A percentile compares a stretch with the other conserved stretches of the same genome.
These are phyloP conservation scores for Hylaeus anthracinus DNA, from an alignment of 1,140 invertebrate species.

Conservation along the genomic window DNA sequence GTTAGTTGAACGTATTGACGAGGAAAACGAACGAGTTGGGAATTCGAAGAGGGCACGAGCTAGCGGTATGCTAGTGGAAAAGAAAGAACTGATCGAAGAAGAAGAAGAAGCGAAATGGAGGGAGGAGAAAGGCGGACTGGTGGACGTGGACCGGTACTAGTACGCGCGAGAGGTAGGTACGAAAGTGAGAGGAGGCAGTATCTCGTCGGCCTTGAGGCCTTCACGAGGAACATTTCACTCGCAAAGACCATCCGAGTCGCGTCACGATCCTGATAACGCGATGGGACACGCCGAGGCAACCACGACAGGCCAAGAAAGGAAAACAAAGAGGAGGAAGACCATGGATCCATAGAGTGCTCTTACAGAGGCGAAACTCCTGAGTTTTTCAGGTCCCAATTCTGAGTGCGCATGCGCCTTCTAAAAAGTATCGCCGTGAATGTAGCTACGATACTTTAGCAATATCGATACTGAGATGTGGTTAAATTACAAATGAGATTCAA, in stretches of 20 bases:
- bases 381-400: no score
- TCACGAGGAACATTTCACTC: conserved; percentile 69
- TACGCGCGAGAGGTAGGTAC: conserved; percentile 19
- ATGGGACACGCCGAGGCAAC: conserved; percentile 25
- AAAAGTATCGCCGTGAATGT: no score
- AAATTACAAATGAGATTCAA: no score
- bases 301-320: conserved; percentile 27
- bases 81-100: conserved; percentile 13
- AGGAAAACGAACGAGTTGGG: conserved; percentile 8
- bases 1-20: not conserved
- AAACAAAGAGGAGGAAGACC: conserved; percentile 30
- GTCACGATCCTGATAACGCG: conserved; percentile 42
- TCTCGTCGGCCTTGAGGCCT: conserved; percentile 68
- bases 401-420: no score
- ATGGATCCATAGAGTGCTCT: not conserved
- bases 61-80: not conserved
- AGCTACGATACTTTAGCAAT: no score
- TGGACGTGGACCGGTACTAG: conserved; percentile 13
- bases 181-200: conserved; percentile 71
- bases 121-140: conserved; percentile 27
- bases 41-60: conserved; percentile 7
- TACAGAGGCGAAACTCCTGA: no score
- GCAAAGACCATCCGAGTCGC: conserved; percentile 58
- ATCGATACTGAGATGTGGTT: no score
- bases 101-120: conserved; percentile 19